Percentiles rank a stretch among this genome's conserved stretches.
These are phyloP conservation scores for Ormyrus thymus DNA, from an alignment of 2,888 invertebrate genomes.

Conservation along the genomic window DNA sequence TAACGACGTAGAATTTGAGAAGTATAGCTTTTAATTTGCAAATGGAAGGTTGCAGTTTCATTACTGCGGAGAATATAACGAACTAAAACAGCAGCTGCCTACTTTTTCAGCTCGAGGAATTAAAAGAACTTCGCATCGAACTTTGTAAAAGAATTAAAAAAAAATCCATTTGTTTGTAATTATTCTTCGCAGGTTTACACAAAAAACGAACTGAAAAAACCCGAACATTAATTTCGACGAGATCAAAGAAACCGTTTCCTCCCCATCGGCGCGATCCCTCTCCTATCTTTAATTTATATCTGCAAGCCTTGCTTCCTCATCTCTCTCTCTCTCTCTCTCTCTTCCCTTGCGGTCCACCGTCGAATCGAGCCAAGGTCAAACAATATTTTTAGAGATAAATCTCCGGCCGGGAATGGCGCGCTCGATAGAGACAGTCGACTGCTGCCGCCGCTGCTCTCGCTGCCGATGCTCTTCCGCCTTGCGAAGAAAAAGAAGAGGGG, in stretches of 20 bases:
- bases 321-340: neutral
- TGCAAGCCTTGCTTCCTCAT: constrained; percentile 13
- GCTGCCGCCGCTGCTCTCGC: neutral
- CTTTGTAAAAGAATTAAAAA: no score
- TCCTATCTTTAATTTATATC: constrained; percentile 28
- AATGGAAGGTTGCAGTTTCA: no score
- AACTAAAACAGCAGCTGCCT: no score
- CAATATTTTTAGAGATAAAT: constrained; percentile 50
- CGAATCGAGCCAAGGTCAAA: constrained; percentile 42
- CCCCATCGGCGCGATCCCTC: neutral
- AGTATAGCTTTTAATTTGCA: no score
- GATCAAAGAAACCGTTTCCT: constrained; percentile 38
- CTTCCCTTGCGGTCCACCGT: neutral
- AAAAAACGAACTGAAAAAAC: no score
- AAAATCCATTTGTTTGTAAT: no score
- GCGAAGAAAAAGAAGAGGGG: no score
- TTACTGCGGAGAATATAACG: no score
- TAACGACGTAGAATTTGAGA: no score
- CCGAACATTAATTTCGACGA: neutral
- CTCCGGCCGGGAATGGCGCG: constrained; percentile 34
- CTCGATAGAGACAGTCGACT: constrained; percentile 20
- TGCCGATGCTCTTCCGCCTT: neutral
- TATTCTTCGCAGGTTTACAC: no score
- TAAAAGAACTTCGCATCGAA: no score
- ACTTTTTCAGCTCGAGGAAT: no score